Conservation (phyloP, 2,888 invertebrate genomes). For the Aphidius colemani region DNA sequence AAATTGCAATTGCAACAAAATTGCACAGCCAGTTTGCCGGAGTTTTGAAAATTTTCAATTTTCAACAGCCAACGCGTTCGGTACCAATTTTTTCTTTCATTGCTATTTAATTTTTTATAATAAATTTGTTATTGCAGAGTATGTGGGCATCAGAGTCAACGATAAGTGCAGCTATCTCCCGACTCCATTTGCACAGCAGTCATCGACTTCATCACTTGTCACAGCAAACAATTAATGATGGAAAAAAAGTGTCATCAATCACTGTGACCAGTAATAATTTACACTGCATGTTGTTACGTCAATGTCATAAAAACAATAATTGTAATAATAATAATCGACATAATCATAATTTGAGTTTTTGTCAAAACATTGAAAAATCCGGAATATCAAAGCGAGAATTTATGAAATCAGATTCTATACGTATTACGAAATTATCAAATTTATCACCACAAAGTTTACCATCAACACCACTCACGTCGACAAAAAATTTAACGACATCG, state of each 20-base stretch:
- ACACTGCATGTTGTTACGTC: constrained; percentile 38
- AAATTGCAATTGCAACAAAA: too few relatives aligned
- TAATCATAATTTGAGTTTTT: constrained; percentile 37
- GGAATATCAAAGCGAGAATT: constrained; percentile 36
- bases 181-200: constrained; percentile 55
- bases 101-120: constrained; percentile 19
- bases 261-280: constrained; percentile 40
- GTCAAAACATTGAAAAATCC: constrained; percentile 34
- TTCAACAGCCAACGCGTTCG: too few relatives aligned
- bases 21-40: too few relatives aligned
- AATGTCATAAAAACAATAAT: constrained; percentile 55
- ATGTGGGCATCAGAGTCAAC: constrained; percentile 65
- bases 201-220: constrained; percentile 57
- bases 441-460: constrained; percentile 55
- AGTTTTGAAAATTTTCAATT: too few relatives aligned
- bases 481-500: constrained; percentile 55
- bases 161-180: constrained; percentile 57
- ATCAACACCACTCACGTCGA: constrained; percentile 53
- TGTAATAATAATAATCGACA: constrained; percentile 47
- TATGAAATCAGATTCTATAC: constrained; percentile 39
- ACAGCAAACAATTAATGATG: constrained; percentile 47
- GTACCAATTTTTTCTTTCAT: background rate
- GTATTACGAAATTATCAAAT: constrained; percentile 35
- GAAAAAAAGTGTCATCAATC: constrained; percentile 29
- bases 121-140: constrained; percentile 58